Conservation (phyloP, 2,113 vertebrate species). For the Pelecanus crispus region DNA sequence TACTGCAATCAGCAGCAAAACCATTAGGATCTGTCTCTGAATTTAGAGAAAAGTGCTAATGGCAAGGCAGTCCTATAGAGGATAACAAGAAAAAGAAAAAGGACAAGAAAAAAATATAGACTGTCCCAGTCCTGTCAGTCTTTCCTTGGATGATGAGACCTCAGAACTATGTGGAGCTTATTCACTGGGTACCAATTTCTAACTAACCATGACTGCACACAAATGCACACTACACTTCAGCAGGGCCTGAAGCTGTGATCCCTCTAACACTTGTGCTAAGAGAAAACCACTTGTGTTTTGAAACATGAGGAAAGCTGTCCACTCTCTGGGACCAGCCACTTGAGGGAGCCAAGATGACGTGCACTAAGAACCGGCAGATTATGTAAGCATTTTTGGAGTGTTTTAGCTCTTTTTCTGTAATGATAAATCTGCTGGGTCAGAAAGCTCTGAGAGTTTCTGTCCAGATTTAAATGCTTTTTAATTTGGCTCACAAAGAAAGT, state of each 20-base stretch:
- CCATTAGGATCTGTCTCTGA: background rate
- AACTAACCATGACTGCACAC: background rate
- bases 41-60: background rate
- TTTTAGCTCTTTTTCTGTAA: background rate
- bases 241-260: background rate
- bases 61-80: background rate
- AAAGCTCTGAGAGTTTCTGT: background rate
- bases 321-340: background rate
- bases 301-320: background rate
- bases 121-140: background rate
- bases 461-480: background rate
- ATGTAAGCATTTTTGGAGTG: background rate
- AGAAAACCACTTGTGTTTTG: accelerated
- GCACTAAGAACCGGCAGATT: background rate
- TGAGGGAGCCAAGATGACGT: slow-evolving; percentile 17
- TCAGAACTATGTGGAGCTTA: background rate
- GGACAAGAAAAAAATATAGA: accelerated
- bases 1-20: background rate
- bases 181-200: no score
- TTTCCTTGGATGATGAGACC: background rate
- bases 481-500: background rate
- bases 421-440: background rate
- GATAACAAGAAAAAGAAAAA: background rate
- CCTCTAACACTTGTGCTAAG: background rate
- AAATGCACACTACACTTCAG: accelerated